phyloP scores from a whole-genome alignment of 2,888 invertebrate species.

The Hoplodrina blanda region DNA sequence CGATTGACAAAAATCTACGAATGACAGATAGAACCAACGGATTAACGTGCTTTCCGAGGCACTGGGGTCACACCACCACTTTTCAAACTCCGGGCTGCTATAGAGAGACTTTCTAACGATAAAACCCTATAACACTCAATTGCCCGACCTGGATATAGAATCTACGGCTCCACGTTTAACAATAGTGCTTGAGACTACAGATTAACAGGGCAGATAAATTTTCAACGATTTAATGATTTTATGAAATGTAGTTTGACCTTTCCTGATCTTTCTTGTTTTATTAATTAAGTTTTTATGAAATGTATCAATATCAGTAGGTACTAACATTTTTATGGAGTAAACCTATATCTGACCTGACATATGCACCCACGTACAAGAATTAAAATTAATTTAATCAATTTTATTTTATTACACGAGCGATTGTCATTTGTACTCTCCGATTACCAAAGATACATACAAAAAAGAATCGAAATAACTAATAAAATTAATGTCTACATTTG shows the following conservation, averaged over 20 bases:
- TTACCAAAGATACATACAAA: conserved; percentile 34
- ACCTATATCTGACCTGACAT: conserved; percentile 3
- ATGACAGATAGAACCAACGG: no score
- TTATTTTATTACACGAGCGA: conserved; percentile 15
- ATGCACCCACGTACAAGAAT: conserved; percentile 25
- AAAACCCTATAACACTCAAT: no score
- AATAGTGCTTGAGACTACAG: no score
- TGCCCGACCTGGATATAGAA: no score
- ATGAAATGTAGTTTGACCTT: background rate
- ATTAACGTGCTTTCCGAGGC: no score
- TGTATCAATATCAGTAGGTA: background rate
- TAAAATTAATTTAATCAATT: conserved; percentile 39
- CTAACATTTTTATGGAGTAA: conserved; percentile 2
- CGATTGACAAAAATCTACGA: no score
- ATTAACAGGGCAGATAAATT: no score
- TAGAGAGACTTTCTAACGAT: no score
- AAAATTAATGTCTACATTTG: conserved; percentile 54
- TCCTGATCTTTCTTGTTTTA: background rate
- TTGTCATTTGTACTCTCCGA: conserved; percentile 41
- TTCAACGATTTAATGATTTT: background rate
- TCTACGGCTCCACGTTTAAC: no score
- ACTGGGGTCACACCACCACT: no score
- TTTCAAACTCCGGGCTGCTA: no score
- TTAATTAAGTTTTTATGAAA: background rate
- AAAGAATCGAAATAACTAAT: conserved; percentile 43